These are phyloP conservation scores for Pecten maximus DNA, from an alignment of 2,888 invertebrate species.

Conservation along the genomic window DNA sequence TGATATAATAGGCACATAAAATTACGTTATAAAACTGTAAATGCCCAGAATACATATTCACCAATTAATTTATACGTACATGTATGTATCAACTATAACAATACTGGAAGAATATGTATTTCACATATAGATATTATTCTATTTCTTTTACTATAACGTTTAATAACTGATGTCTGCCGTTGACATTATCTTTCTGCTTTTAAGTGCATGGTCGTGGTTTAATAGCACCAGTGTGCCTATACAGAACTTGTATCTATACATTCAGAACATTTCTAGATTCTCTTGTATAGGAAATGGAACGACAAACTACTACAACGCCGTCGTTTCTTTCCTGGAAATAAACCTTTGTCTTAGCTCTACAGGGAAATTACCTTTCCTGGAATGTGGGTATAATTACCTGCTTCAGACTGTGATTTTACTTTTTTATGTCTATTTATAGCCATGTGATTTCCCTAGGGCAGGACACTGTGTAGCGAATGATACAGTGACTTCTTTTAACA, in stretches of 20 bases:
- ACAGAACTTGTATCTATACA: background rate
- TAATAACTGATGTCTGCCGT: too few relatives aligned
- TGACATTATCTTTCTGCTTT: background rate
- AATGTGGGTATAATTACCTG: background rate
- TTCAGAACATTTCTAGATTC: background rate
- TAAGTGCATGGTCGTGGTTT: background rate
- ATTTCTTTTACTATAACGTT: too few relatives aligned
- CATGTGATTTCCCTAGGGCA: background rate
- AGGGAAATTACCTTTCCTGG: background rate
- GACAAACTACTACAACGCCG: background rate
- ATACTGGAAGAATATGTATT: too few relatives aligned
- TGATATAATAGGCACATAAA: too few relatives aligned
- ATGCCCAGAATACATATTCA: too few relatives aligned
- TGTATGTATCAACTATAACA: too few relatives aligned
- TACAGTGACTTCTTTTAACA: too few relatives aligned
- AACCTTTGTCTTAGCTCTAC: background rate
- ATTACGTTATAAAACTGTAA: too few relatives aligned
- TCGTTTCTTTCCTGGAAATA: background rate
- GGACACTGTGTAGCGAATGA: background rate
- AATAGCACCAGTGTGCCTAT: background rate
- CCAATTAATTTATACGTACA: too few relatives aligned
- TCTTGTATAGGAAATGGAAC: background rate
- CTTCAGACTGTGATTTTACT: background rate
- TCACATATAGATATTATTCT: too few relatives aligned
- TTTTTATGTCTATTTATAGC: background rate